Conservation (phyloP, 2,797 vertebrate genomes). For the Macroramphosus scolopax region DNA sequence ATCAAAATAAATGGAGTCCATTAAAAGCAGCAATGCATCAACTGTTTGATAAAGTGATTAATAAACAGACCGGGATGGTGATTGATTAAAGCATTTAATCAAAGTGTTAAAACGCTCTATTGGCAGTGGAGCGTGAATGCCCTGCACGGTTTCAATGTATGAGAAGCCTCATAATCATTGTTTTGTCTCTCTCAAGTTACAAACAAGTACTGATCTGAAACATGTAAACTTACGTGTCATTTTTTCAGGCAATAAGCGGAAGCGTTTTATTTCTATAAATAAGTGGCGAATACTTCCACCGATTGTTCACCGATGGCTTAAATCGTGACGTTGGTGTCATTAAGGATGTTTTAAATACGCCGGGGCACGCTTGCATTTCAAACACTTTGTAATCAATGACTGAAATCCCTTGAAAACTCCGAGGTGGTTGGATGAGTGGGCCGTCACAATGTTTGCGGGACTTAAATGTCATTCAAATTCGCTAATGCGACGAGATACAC, state of each 20-base stretch:
- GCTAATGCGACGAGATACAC: conserved; percentile 80
- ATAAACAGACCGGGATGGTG: conserved; percentile 97
- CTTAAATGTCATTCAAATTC: conserved; percentile 84
- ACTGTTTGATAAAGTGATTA: conserved; percentile 99
- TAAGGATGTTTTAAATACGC: conserved; percentile 57
- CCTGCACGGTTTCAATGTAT: conserved; percentile 44
- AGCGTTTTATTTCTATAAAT: conserved; percentile 12
- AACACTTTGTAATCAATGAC: conserved; percentile 76
- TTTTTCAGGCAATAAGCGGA: neutral
- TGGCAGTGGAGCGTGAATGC: conserved; percentile 68
- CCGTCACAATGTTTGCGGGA: conserved; percentile 73
- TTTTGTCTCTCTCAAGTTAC: conserved; percentile 24
- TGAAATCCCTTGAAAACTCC: conserved; percentile 74
- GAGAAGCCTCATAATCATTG: conserved; percentile 15
- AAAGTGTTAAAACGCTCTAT: conserved; percentile 86
- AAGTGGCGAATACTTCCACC: too few relatives aligned
- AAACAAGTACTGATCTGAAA: conserved; percentile 18
- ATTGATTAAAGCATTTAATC: conserved; percentile 99
- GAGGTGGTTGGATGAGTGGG: conserved; percentile 75
- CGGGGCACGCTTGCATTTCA: conserved; percentile 48
- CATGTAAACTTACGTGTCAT: conserved; percentile 16
- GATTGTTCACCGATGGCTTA: too few relatives aligned
- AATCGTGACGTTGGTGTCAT: conserved; percentile 54
- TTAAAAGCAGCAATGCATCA: conserved; percentile 99
- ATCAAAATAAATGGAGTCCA: conserved; percentile 99